These are phyloP conservation scores for Dendrocincla fuliginosa DNA, from an alignment of 2,797 vertebrate species.

Conservation along the genomic window DNA sequence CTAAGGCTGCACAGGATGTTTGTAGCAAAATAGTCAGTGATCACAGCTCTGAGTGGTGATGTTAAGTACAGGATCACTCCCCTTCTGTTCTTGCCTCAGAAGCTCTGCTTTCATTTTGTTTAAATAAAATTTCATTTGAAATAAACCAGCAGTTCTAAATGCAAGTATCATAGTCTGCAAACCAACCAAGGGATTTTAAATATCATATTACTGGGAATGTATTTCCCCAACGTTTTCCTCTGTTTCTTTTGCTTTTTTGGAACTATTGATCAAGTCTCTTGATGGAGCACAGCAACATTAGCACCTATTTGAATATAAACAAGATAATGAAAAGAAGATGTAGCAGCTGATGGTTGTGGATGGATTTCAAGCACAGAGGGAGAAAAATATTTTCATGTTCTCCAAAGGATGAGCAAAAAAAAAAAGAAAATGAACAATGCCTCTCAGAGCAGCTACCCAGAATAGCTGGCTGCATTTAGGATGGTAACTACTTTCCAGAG, in stretches of 20 bases:
- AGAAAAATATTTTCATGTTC: neutral
- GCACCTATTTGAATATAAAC: conserved; percentile 16
- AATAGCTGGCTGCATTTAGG: neutral
- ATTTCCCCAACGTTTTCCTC: neutral
- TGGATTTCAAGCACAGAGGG: neutral
- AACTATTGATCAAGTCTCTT: neutral
- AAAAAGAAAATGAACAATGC: neutral
- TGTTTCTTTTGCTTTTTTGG: neutral
- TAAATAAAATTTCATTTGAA: neutral
- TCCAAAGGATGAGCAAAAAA: neutral
- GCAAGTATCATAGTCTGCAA: neutral
- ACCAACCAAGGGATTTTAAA: neutral
- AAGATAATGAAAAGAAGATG: neutral
- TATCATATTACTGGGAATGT: neutral
- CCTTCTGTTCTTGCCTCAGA: neutral
- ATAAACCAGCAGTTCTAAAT: neutral
- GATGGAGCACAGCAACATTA: neutral
- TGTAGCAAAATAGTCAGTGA: neutral
- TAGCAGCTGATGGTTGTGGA: neutral
- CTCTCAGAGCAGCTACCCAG: neutral
- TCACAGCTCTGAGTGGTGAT: neutral
- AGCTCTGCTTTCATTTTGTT: neutral
- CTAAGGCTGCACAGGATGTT: neutral
- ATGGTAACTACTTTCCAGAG: neutral
- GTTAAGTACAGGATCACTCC: neutral